A percentile compares a stretch with the other conserved stretches of the same genome.
Conservation (phyloP, 37 sponge, comb jelly and placozoan species). For the Aphrocallistes beatrix region DNA sequence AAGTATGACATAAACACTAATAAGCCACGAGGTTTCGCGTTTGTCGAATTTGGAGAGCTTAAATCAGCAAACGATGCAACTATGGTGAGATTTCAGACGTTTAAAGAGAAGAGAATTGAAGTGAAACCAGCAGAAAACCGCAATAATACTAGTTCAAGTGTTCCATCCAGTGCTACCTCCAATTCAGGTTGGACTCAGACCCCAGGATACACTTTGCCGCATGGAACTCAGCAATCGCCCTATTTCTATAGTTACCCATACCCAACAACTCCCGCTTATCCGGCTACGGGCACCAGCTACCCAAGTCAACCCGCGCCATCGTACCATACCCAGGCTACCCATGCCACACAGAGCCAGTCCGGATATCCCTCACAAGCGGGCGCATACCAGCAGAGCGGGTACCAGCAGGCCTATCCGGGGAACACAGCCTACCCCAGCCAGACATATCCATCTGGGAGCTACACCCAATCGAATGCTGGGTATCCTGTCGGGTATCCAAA, state of each 20-base stretch:
- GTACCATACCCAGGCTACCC: background rate
- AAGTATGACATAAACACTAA: background rate
- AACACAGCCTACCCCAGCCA: background rate
- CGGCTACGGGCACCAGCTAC: background rate
- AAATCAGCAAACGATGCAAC: background rate
- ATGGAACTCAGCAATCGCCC: background rate
- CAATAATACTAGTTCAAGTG: too few species aligned
- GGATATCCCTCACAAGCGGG: background rate
- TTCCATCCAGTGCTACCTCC: too few species aligned
- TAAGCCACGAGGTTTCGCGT: constrained; percentile 13
- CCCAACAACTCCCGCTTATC: background rate
- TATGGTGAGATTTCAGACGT: background rate
- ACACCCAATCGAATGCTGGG: background rate
- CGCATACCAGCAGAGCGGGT: background rate
- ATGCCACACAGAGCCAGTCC: background rate
- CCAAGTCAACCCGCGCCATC: background rate
- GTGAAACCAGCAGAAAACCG: background rate
- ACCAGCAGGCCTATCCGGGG: background rate
- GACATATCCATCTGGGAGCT: background rate
- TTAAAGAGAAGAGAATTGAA: background rate
- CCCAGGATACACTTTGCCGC: too few species aligned
- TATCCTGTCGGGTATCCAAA: background rate
- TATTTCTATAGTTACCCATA: background rate
- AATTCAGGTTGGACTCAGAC: too few species aligned
- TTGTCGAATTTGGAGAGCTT: background rate